Percentiles rank a stretch among this genome's conserved stretches.
These are phyloP conservation scores for Tragelaphus strepsiceros DNA, from an alignment of 2,113 vertebrate genomes.

Conservation along the genomic window DNA sequence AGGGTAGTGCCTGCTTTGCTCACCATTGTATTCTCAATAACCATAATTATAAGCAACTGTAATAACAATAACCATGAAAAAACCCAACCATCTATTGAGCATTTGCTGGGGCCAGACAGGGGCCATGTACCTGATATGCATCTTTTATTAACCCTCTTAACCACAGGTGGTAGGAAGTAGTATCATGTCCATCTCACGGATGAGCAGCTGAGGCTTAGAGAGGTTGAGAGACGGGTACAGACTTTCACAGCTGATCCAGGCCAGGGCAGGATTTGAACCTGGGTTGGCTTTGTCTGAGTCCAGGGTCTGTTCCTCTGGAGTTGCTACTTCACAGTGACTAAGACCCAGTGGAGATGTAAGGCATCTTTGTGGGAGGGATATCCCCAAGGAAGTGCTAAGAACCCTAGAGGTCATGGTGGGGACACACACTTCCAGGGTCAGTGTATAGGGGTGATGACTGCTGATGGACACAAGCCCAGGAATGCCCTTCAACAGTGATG, in stretches of 20 bases:
- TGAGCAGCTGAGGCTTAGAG: background rate
- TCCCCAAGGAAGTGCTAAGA: background rate
- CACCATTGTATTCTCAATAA: background rate
- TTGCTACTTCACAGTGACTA: background rate
- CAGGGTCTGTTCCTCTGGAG: background rate
- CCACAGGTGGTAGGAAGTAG: background rate
- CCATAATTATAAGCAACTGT: background rate
- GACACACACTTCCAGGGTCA: background rate
- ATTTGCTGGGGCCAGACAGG: background rate
- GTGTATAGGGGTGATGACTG: background rate
- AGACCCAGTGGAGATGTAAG: background rate
- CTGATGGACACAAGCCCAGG: no score
- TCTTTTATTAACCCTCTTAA: background rate
- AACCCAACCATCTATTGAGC: background rate
- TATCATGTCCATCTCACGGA: background rate
- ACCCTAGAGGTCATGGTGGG: background rate
- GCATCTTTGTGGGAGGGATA: background rate
- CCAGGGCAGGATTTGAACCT: background rate
- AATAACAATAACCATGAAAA: background rate
- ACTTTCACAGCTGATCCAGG: background rate
- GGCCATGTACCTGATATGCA: background rate
- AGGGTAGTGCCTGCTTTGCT: background rate
- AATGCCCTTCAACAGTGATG: fast-evolving
- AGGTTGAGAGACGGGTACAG: no score
- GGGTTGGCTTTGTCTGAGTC: background rate